Conservation (phyloP, 2,797 vertebrate species). For the Moxostoma hubbsi region DNA sequence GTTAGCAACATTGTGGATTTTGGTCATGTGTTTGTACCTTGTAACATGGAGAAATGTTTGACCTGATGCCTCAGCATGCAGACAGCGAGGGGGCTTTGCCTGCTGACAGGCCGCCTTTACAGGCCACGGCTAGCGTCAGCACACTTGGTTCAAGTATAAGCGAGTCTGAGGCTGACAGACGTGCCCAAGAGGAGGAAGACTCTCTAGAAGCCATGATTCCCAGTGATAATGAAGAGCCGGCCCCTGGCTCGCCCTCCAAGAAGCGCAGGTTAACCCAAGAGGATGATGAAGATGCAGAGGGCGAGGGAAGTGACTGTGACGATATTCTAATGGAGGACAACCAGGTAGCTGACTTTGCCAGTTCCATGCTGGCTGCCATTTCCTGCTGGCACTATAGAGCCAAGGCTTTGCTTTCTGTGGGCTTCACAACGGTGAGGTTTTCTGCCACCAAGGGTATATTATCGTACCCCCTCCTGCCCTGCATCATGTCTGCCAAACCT, state of each 20-base stretch:
- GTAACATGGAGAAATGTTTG: constrained; percentile 73
- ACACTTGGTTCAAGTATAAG: constrained; percentile 52
- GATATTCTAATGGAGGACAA: constrained; percentile 79
- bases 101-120: constrained; percentile 61
- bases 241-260: constrained; percentile 56
- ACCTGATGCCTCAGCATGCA: constrained; percentile 73
- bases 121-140: constrained; percentile 58
- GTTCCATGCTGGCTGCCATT: constrained; percentile 85
- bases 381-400: constrained; percentile 86
- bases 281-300: constrained; percentile 42
- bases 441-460: constrained; percentile 51
- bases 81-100: constrained; percentile 69
- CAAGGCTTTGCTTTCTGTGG: constrained; percentile 81
- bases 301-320: constrained; percentile 71
- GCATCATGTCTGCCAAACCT: constrained; percentile 8
- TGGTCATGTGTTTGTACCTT: neutral
- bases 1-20: neutral
- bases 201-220: constrained; percentile 62
- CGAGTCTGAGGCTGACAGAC: constrained; percentile 55
- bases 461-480: neutral
- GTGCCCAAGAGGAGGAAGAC: constrained; percentile 61
- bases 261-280: constrained; percentile 50
- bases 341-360: constrained; percentile 83
- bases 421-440: constrained; percentile 79
- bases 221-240: constrained; percentile 63